A percentile compares a stretch with the other conserved stretches of the same genome.
These are phyloP conservation scores for Eulemur mongoz DNA, from an alignment of 2,797 vertebrate species.

Conservation along the genomic window DNA sequence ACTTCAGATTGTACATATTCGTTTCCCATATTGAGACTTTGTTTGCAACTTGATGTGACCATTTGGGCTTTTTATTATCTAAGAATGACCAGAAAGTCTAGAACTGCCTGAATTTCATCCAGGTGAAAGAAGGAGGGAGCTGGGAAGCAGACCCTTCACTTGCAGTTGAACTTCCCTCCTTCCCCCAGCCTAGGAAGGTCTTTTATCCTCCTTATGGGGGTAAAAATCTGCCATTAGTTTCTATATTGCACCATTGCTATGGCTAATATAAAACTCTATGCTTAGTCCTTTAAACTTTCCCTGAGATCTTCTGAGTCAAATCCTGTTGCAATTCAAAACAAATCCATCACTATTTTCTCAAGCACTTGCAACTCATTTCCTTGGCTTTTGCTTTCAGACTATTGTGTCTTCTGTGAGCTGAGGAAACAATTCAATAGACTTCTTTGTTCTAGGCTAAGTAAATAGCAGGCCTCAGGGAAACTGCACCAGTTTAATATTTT, in stretches of 20 bases:
- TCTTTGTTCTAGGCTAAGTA: not conserved
- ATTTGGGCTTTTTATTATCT: not conserved
- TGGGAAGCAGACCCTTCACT: not conserved
- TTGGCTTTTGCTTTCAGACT: constrained; percentile 28
- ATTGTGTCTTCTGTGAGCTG: not conserved
- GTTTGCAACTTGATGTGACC: not conserved
- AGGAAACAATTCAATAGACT: not conserved
- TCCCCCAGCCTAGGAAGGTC: not conserved
- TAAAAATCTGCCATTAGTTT: not conserved
- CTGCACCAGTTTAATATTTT: not conserved
- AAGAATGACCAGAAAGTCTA: not conserved
- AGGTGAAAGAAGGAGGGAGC: not conserved
- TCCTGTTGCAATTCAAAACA: not conserved
- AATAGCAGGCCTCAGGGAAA: not conserved
- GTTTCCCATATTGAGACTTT: not conserved
- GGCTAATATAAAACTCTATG: not conserved
- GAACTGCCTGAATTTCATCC: not conserved
- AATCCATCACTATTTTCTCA: not conserved
- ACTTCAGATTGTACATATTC: not conserved
- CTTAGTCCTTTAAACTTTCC: not conserved
- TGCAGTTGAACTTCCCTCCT: not conserved
- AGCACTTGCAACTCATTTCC: not conserved
- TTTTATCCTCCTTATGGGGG: not conserved
- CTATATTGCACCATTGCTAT: not conserved
- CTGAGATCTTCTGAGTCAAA: constrained; percentile 1